Base-by-base conservation (phyloP, 2,888 invertebrate genomes). In the Drosophila setosimentum region DNA sequence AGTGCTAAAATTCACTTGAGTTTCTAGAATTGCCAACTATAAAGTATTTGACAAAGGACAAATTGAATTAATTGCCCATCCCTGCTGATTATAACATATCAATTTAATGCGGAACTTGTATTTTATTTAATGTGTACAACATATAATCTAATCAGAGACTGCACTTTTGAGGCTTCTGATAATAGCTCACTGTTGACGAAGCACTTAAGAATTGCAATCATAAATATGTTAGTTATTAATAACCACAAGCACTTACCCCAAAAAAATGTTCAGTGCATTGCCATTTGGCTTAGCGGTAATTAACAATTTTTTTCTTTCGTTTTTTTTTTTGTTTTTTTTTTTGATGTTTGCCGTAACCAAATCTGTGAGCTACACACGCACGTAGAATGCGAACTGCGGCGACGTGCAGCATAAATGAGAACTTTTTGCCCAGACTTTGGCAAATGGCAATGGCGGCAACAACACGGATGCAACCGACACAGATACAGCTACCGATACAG, bases 361-460 rank as follows among this genome's bases (percentile, higher is more conserved):
- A 78, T 87, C 81, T 87, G 81, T 71, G 77, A 72, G 81, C 76
- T 72, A 76, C 68, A 79, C 71, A 87, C 87, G 87, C 85, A 85
- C 84, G 84, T 80, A 83, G 86, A 84, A 84, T 87, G 82, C 76
- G 70, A 76, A 82, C 82, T 82, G 82, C 72, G 78, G 73, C 80
- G 66, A 71, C 69, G 75, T 78, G 82, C 80, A 82, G 81, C 74
- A 85, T 87, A 85, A 76, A 81, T 78, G 85, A 73, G 85, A 76
- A 81, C 82, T 76, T 82, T 79, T 71, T 79, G 76, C 81, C 79
- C 74, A 77, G 81, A 72, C 68, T 66, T 54, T 67, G 69, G 71
- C 62, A 66, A 70, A 63, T 68, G 78, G 71, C 79, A 80, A 83
- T 83, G 80, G 71, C 71, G 72, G 78, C 75, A 73, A 78, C 76